Conservation (phyloP, 2,888 invertebrate genomes). For the Philereme vetulata region DNA sequence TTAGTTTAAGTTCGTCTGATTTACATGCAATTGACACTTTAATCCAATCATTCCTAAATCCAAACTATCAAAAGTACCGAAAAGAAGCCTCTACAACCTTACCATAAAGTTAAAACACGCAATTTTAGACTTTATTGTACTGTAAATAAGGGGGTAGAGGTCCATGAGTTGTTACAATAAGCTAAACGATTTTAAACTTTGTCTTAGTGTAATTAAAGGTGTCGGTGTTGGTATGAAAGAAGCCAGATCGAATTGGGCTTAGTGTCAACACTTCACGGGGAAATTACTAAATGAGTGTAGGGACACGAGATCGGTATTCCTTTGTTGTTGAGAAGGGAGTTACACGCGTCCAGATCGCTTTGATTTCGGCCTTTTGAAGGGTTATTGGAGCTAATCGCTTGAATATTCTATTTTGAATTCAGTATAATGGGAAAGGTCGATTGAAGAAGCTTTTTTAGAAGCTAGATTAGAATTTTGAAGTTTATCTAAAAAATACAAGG, state of each 20-base stretch:
- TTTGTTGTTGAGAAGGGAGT: conserved; percentile 65
- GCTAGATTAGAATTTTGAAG: no score
- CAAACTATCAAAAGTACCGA: conserved; percentile 61
- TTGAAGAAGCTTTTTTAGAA: not conserved
- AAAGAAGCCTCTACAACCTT: conserved; percentile 41
- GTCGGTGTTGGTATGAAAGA: conserved; percentile 61
- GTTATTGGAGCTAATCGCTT: conserved; percentile 29
- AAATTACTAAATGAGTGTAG: conserved; percentile 57
- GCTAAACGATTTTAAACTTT: conserved; percentile 43
- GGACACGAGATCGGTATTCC: conserved; percentile 46
- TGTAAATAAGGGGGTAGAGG: conserved; percentile 31
- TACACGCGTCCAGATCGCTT: conserved; percentile 54
- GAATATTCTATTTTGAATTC: conserved; percentile 16
- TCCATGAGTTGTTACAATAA: not conserved
- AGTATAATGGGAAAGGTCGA: not conserved
- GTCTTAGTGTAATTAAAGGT: conserved; percentile 21
- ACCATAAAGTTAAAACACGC: conserved; percentile 3
- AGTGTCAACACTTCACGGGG: conserved; percentile 80
- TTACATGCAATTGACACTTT: conserved; percentile 44
- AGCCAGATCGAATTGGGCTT: conserved; percentile 71
- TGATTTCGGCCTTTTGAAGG: conserved; percentile 30
- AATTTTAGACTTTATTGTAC: conserved; percentile 44
- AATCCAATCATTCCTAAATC: conserved; percentile 51
- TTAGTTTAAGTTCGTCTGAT: conserved; percentile 16
- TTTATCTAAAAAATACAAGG: no score